Base-by-base conservation (phyloP, 2,888 invertebrate genomes). In the Bellardia pandia region DNA sequence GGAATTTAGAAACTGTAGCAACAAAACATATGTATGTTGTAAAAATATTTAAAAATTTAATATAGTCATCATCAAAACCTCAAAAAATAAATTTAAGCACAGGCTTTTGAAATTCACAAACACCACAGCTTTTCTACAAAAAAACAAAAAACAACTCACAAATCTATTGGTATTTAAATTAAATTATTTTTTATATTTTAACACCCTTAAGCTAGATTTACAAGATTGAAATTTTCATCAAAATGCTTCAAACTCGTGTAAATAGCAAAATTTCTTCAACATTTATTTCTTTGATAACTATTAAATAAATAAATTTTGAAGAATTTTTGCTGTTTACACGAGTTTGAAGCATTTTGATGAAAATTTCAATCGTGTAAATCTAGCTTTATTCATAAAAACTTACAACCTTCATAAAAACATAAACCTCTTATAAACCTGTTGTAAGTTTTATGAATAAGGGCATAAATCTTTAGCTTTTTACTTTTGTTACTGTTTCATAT, bases 111-210 rank as follows among this genome's bases (percentile, higher is more conserved):
- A 42, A 9, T 66, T 66, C 13, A 45, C 0, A 66, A 64, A 42
- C 45, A 66, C 23, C 66, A 66, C n/a, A 66, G 16, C 66, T 40
- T n/a, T 66, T 66, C 42, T 11, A 58, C 23, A 37, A 1, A 4
- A 37, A 23, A 42, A 16, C 37, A 37, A 37, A 7, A 56, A 71
- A 33, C 37, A 45, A 62, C 23, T 51, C 51, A 53, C 76, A 48
- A 8, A 7, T 53, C 42, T 48, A 78, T 79, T 79, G 60, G 62
- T 79, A 62, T 79, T 79, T 37, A 71, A 71, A 37, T 71, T 23
- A n/a, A 33, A 33, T 45, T 14, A 56, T 13, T 77, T 68, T 16
- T 56, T 6, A 56, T 3, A 16, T 6, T 37, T 37, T 37, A 37
- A n/a, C n/a, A n/a, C n/a, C n/a, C n/a, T n/a, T n/a, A n/a, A n/a